phyloP scores from a whole-genome alignment of 2,888 invertebrate species.

The Campaea margaritaria region DNA sequence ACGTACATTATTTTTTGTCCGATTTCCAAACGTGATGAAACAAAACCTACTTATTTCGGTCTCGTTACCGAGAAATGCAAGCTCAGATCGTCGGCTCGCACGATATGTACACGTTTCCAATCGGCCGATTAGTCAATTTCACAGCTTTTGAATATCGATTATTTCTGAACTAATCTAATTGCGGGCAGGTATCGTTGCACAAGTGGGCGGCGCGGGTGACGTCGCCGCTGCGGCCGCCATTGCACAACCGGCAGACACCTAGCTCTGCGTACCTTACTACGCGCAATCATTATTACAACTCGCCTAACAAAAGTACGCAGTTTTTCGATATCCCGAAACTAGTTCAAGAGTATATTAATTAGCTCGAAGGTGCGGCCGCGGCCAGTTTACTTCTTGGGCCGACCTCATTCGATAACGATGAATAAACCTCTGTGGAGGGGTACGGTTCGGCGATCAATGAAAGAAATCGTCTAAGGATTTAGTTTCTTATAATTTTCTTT shows the following conservation, averaged over 20 bases:
- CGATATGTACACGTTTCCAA: constrained; percentile 54
- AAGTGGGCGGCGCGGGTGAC: constrained; percentile 59
- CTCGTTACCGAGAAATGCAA: constrained; percentile 47
- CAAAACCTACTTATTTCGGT: constrained; percentile 53
- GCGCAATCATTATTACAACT: constrained; percentile 32
- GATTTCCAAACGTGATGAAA: constrained; percentile 62
- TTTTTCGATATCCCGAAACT: constrained; percentile 61
- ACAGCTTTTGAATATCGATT: constrained; percentile 52
- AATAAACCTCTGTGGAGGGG: constrained; percentile 21
- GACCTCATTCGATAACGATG: constrained; percentile 38
- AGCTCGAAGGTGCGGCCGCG: constrained; percentile 57
- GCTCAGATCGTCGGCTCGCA: constrained; percentile 58
- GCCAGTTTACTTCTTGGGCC: constrained; percentile 9
- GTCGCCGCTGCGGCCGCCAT: constrained; percentile 37
- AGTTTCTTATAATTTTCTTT: constrained; percentile 86
- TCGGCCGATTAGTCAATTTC: constrained; percentile 62
- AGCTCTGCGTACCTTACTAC: constrained; percentile 35
- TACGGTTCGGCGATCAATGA: constrained; percentile 46
- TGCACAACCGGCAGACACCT: constrained; percentile 52
- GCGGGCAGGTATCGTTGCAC: constrained; percentile 66
- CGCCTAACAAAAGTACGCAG: constrained; percentile 36
- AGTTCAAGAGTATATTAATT: constrained; percentile 80
- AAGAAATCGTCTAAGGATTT: constrained; percentile 79
- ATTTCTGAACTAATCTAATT: constrained; percentile 54
- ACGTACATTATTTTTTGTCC: constrained; percentile 63